Base-by-base conservation (phyloP, 2,888 invertebrate species). In the Drosophila lacicola region DNA sequence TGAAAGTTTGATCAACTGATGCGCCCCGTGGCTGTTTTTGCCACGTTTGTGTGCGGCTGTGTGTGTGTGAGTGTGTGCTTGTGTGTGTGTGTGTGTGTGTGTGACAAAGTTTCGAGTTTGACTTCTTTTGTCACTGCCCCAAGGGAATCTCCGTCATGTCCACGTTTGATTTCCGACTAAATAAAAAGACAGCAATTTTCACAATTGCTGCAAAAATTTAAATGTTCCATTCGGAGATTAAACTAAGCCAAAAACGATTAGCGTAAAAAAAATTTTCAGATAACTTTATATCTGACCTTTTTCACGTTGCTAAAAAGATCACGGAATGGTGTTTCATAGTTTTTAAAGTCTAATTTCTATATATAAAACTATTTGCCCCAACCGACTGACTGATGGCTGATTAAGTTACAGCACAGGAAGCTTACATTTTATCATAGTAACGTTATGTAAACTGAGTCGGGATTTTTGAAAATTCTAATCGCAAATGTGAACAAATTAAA, bases 1-100 rank as follows among this genome's bases (percentile, higher is more conserved):
- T 87, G 78, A 71, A 74, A 76, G 72, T 61, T 71, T 68, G 88
- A 82, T 82, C 77, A 78, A 85, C 71, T 87, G 80, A 78, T 68
- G 74, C 55, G 72, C 60, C 69, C 73, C 57, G 54, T 62, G 66
- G 77, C 69, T 62, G 58, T 78, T 79, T 46, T 49, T 49, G 50
- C 60, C 75, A 75, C 78, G 49, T 67, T 82, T 56, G 46, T 60
- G 50, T 62, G 60, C 62, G 67, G 45, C 33, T 33, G 8, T 11
- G 33, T 45, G 34, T 65, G 56, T 39, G 42, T 14, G 19, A n/a
- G n/a, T n/a, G n/a, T n/a, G n/a, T n/a, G 21, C n/a, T n/a, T 39
- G 25, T 25, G 37, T 14, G 33, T 14, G 53, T 53, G 42, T 44
- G 21, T 34, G 55, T 36, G 39, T 42, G 34, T 71, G 51, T 41